These are phyloP conservation scores for Lagenorhynchus albirostris DNA, from an alignment of 2,113 vertebrate species.

Conservation along the genomic window DNA sequence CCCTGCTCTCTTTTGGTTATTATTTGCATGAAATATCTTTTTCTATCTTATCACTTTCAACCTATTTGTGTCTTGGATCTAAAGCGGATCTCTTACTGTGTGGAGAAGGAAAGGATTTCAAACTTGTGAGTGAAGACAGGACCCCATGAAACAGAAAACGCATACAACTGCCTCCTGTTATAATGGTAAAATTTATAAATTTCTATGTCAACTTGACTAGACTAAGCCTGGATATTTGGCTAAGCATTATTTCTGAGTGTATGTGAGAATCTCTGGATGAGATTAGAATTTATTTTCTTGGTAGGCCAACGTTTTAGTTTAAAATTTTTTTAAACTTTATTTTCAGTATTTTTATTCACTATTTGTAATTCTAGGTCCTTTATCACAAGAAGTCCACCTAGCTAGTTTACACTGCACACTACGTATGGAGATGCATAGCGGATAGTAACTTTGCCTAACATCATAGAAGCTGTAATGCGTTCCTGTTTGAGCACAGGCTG, in stretches of 20 bases:
- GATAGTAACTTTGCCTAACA: background rate
- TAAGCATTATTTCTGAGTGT: background rate
- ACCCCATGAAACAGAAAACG: background rate
- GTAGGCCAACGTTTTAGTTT: background rate
- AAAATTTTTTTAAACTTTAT: too few species aligned
- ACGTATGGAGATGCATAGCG: background rate
- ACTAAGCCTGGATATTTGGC: background rate
- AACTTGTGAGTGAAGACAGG: background rate
- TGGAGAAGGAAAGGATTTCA: background rate
- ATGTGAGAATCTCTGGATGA: background rate
- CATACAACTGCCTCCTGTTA: rapidly evolving
- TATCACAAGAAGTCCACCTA: background rate
- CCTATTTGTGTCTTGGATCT: background rate
- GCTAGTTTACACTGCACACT: background rate
- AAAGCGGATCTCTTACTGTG: background rate
- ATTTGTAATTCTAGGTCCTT: background rate
- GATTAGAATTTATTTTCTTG: background rate
- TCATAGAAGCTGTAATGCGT: background rate
- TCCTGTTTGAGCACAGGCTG: background rate
- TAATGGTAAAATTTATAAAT: background rate
- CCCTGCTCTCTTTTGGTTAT: background rate
- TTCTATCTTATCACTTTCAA: background rate
- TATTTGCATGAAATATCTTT: background rate
- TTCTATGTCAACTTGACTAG: background rate
- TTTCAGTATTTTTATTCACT: background rate